A percentile compares a stretch with the other conserved stretches of the same genome.
These are phyloP conservation scores for Axis porcinus DNA, from an alignment of 2,113 vertebrate species.

Conservation along the genomic window DNA sequence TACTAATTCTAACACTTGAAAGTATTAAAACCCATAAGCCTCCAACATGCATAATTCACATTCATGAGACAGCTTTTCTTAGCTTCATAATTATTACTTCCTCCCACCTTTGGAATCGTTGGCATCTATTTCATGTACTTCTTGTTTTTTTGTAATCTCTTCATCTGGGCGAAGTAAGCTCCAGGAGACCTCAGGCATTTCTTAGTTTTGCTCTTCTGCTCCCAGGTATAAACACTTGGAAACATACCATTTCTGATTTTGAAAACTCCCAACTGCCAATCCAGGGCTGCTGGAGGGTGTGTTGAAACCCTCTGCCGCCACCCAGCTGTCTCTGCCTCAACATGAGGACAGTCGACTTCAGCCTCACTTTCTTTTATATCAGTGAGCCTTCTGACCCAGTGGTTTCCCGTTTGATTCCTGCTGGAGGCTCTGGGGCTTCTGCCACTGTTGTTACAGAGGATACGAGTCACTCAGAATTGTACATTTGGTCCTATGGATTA, in stretches of 20 bases:
- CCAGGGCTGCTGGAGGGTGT: not conserved
- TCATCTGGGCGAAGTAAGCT: not conserved
- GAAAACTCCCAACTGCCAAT: not conserved
- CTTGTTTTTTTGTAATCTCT: not conserved
- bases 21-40: constrained; percentile 26
- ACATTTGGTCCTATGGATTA: not conserved
- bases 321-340: not conserved
- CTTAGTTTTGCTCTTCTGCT: not conserved
- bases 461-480: not conserved
- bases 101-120: not conserved
- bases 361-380: not conserved
- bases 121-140: not conserved
- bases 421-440: not conserved
- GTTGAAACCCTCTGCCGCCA: not conserved
- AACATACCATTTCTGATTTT: not conserved
- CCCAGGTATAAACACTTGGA: not conserved
- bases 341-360: not conserved
- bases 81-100: constrained; percentile 15
- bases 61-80: not conserved
- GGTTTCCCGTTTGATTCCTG: not conserved
- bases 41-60: constrained; percentile 26
- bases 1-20: constrained; percentile 9
- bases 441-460: not conserved
- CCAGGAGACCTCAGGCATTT: not conserved
- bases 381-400: not conserved